Percentiles rank a stretch among this genome's conserved stretches.
phyloP scores from a whole-genome alignment of 2,113 vertebrate species.

The Nettapus auritus region DNA sequence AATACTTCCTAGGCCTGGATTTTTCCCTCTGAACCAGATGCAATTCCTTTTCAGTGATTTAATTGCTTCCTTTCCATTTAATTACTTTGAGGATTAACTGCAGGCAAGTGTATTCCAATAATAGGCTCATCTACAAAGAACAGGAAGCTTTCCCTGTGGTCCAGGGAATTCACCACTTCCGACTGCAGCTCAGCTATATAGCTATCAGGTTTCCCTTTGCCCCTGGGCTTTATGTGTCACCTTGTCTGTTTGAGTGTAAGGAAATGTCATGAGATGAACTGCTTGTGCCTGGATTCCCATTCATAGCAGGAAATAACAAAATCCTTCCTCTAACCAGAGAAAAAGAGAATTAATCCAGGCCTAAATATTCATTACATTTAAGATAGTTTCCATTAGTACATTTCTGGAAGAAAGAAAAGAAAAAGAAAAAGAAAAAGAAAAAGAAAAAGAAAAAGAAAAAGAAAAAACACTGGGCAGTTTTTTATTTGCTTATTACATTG shows the following conservation, averaged over 20 bases:
- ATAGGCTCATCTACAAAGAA: constrained; percentile 80
- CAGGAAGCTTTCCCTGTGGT: constrained; percentile 75
- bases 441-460: background rate
- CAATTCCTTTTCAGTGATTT: constrained; percentile 75
- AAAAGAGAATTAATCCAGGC: constrained; percentile 49
- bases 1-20: constrained; percentile 55
- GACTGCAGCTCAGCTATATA: constrained; percentile 49
- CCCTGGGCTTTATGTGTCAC: constrained; percentile 73
- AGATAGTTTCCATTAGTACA: background rate
- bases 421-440: background rate
- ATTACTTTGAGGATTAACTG: constrained; percentile 81
- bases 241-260: constrained; percentile 61
- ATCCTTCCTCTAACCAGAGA: background rate
- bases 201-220: constrained; percentile 75
- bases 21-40: constrained; percentile 66
- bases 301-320: constrained; percentile 11
- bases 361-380: background rate
- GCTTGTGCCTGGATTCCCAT: constrained; percentile 28
- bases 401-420: background rate
- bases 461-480: background rate
- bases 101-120: constrained; percentile 81
- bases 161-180: constrained; percentile 75
- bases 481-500: constrained; percentile 11
- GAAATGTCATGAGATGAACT: constrained; percentile 58
- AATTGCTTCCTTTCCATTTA: constrained; percentile 82